Evolutionary conservation across 2,888 invertebrate genomes (phyloP).

Genomic region (Pristionchus entomophagus): DNA sequence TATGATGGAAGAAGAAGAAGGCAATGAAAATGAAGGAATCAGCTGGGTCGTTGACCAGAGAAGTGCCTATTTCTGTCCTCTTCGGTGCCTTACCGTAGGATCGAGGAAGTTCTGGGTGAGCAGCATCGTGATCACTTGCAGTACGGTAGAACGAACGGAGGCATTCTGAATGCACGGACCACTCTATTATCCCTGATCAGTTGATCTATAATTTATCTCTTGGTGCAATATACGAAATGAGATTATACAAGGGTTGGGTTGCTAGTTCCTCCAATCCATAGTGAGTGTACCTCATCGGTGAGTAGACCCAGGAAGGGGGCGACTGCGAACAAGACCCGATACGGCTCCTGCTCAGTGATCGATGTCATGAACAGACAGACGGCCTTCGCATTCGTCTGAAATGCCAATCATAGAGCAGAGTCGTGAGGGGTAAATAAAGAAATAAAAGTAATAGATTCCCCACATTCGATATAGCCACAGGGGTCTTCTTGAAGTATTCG

Average conservation of each 20-base stretch:
- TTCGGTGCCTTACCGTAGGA: not conserved
- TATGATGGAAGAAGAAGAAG: too few relatives aligned
- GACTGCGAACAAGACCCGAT: conserved; percentile 47
- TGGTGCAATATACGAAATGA: too few relatives aligned
- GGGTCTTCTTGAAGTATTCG: not conserved
- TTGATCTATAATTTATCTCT: too few relatives aligned
- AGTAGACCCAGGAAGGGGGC: conserved; percentile 47
- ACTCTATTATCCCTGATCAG: too few relatives aligned
- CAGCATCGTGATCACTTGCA: conserved; percentile 49
- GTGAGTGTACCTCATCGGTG: conserved; percentile 53
- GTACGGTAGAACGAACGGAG: conserved; percentile 50
- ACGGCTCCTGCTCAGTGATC: conserved; percentile 51
- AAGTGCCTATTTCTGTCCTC: not conserved
- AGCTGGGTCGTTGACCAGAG: too few relatives aligned
- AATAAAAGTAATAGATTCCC: too few relatives aligned
- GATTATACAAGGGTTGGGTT: too few relatives aligned
- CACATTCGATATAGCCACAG: not conserved
- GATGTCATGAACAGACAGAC: conserved; percentile 49
- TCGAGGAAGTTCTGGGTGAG: conserved; percentile 28
- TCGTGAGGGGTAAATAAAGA: not conserved
- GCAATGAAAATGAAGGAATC: too few relatives aligned
- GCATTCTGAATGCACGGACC: too few relatives aligned
- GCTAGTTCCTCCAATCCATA: too few relatives aligned
- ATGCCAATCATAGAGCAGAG: not conserved
- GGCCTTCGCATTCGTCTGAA: conserved; percentile 49